Evolutionary conservation across 2,113 vertebrate genomes (phyloP).

Genomic region (Megaleporinus macrocephalus): DNA sequence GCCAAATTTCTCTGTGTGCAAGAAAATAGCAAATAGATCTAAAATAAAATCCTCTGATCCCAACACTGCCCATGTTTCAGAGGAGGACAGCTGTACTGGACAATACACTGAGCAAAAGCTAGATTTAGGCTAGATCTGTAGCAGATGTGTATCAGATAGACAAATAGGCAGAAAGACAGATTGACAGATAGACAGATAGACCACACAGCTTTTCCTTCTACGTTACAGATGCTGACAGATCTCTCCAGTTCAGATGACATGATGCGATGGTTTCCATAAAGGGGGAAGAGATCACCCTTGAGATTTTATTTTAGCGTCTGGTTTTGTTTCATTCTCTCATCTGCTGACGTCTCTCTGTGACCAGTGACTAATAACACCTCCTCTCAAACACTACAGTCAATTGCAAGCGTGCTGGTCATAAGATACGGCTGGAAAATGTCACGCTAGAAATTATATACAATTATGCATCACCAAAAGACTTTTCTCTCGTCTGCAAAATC

Average conservation of each 20-base stretch:
- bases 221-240: slow-evolving; percentile 7
- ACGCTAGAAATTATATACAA: slow-evolving; percentile 36
- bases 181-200: neutral
- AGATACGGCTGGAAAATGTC: slow-evolving; percentile 33
- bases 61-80: too few species aligned
- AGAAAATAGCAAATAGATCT: too few species aligned
- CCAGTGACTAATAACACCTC: slow-evolving; percentile 12
- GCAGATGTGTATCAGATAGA: too few species aligned
- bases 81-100: too few species aligned
- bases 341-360: neutral
- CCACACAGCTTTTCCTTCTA: neutral
- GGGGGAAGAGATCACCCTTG: neutral
- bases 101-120: too few species aligned
- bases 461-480: slow-evolving; percentile 28
- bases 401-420: neutral
- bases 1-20: too few species aligned
- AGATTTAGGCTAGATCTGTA: too few species aligned
- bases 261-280: neutral
- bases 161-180: too few species aligned
- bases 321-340: slow-evolving; percentile 18
- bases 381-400: slow-evolving; percentile 30
- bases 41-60: too few species aligned
- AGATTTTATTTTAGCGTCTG: slow-evolving; percentile 8
- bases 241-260: neutral
- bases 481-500: slow-evolving; percentile 43